Evolutionary conservation across 1,140 invertebrate genomes (phyloP).

Genomic region (Phthorimaea operculella): DNA sequence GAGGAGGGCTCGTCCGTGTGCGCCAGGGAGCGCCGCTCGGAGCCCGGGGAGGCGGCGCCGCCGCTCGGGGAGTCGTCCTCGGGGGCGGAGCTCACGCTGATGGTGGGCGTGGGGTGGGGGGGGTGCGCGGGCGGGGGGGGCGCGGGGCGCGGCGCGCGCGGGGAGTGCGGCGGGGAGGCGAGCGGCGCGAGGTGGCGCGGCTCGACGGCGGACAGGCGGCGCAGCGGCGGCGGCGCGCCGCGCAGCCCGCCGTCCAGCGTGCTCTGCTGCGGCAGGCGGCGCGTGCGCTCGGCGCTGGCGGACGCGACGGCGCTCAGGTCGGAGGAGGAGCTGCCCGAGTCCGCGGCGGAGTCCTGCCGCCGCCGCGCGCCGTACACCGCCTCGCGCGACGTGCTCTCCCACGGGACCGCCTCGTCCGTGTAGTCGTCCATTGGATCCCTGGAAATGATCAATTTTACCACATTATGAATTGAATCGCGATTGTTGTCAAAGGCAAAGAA

Average conservation of each 20-base stretch:
- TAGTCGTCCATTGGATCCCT: slow-evolving; percentile 55
- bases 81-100: slow-evolving; percentile 77
- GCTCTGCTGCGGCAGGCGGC: slow-evolving; percentile 71
- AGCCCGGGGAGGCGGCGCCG: slow-evolving; percentile 26
- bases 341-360: slow-evolving; percentile 59
- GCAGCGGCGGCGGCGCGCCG: slow-evolving; percentile 59
- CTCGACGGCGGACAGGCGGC: slow-evolving; percentile 59
- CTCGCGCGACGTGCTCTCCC: slow-evolving; percentile 44
- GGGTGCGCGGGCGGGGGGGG: slow-evolving; percentile 25
- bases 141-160: slow-evolving; percentile 32
- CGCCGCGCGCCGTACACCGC: slow-evolving; percentile 35
- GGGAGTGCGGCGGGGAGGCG: slow-evolving; percentile 43
- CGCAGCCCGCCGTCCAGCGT: slow-evolving; percentile 69
- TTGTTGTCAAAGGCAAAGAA: too few species aligned
- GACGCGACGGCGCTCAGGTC: slow-evolving; percentile 75
- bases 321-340: slow-evolving; percentile 74
- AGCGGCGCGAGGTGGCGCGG: slow-evolving; percentile 61
- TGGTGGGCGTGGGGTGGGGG: slow-evolving; percentile 70
- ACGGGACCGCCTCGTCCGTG: slow-evolving; percentile 44
- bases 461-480: too few species aligned
- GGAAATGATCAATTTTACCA: too few species aligned
- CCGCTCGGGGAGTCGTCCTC: slow-evolving; percentile 66
- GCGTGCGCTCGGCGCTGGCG: slow-evolving; percentile 69
- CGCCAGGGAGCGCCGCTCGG: slow-evolving; percentile 36
- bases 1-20: slow-evolving; percentile 50